These are phyloP conservation scores for Tribolium castaneum DNA, from an alignment of 1,140 invertebrate species.

Conservation along the genomic window DNA sequence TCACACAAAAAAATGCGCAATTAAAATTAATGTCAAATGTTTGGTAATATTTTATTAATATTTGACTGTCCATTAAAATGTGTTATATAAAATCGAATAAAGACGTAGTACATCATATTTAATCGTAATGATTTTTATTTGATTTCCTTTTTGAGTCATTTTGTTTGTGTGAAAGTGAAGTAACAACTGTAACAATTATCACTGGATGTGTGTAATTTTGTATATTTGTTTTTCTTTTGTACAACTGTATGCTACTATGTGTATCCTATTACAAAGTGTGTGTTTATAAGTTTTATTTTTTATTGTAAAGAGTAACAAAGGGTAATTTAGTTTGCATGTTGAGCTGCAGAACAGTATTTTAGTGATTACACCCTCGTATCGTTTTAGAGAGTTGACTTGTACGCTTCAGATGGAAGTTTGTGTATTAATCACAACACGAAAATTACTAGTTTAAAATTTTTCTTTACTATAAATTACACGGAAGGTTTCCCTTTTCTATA, in stretches of 20 bases:
- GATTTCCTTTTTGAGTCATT: too few relatives aligned
- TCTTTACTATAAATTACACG: conserved; percentile 24
- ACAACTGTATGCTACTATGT: not conserved
- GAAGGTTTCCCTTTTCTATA: conserved; percentile 38
- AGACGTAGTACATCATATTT: not conserved
- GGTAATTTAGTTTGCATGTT: conserved; percentile 10
- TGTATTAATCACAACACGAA: conserved; percentile 32
- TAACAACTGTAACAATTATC: not conserved
- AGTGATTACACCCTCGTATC: conserved; percentile 29
- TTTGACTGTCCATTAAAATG: not conserved
- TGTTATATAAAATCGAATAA: not conserved
- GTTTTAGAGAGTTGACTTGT: not conserved
- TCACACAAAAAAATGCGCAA: not conserved
- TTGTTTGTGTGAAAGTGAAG: not conserved
- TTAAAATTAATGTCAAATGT: not conserved
- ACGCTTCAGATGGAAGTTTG: conserved; percentile 14
- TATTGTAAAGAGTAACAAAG: not conserved
- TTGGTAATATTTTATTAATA: not conserved
- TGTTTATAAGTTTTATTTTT: conserved; percentile 13
- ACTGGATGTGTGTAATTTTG: not conserved
- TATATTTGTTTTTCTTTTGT: not conserved
- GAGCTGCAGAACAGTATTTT: conserved; percentile 1
- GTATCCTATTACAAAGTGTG: not conserved
- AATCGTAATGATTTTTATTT: not conserved
- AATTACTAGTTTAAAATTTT: conserved; percentile 39